These are phyloP conservation scores for Palythoa heliodiscus DNA, from an alignment of 92 coral and sea anemone species.

Conservation along the genomic window DNA sequence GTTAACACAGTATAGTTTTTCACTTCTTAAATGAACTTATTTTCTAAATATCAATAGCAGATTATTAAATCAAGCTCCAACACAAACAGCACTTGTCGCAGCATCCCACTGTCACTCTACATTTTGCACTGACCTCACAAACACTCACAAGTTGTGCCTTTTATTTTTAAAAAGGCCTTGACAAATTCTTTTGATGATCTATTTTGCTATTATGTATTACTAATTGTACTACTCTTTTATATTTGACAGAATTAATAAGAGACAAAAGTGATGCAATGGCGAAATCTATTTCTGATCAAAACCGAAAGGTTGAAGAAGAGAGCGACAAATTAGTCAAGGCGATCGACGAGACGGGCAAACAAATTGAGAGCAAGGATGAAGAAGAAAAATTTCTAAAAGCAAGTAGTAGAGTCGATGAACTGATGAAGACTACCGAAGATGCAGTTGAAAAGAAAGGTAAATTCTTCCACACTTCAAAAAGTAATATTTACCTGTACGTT, in stretches of 20 bases:
- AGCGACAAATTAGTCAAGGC: conserved; percentile 73
- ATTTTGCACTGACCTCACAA: background rate
- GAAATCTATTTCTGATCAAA: conserved; percentile 69
- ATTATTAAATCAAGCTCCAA: no score
- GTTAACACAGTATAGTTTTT: no score
- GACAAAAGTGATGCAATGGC: conserved; percentile 70
- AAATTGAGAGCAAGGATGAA: conserved; percentile 61
- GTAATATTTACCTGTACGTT: no score
- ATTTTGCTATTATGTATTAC: background rate
- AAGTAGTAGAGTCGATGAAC: conserved; percentile 66
- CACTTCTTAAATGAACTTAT: no score
- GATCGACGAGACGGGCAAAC: conserved; percentile 60
- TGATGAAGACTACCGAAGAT: conserved; percentile 61
- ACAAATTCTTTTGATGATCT: background rate
- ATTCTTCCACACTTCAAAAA: background rate
- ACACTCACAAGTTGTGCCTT: background rate
- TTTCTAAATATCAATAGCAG: no score
- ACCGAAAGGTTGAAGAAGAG: conserved; percentile 68
- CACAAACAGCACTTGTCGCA: no score
- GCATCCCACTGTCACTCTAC: background rate
- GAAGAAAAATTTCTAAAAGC: conserved; percentile 79
- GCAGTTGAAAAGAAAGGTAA: conserved; percentile 77
- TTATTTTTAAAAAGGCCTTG: background rate
- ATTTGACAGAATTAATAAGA: conserved; percentile 57
- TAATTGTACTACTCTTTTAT: background rate